Evolutionary conservation across 2,113 vertebrate species (phyloP).

Genomic region (Ictidomys tridecemlineatus): DNA sequence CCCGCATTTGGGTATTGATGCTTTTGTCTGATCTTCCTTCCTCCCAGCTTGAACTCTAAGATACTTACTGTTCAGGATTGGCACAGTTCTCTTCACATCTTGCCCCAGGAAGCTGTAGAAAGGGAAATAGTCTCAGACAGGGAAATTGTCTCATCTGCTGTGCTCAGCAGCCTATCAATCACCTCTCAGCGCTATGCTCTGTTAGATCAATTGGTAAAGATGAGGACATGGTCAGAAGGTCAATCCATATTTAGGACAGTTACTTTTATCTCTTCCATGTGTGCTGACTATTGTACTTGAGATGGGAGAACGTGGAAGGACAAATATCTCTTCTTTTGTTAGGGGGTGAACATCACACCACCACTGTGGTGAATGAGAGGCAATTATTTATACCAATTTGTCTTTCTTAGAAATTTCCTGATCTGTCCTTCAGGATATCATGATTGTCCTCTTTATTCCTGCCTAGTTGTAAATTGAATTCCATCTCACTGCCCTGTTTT

Average conservation of each 20-base stretch:
- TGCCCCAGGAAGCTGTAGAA: slow-evolving; percentile 82
- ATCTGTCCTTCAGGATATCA: not conserved
- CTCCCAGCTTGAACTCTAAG: not conserved
- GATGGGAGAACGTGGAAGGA: not conserved
- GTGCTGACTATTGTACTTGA: not conserved
- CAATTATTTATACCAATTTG: not conserved
- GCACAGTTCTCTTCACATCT: slow-evolving; percentile 87
- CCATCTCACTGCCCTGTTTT: not conserved
- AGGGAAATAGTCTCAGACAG: slow-evolving; percentile 71
- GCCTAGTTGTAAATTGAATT: not conserved
- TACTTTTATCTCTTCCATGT: not conserved
- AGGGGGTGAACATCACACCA: not conserved
- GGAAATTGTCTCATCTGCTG: not conserved
- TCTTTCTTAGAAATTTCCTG: not conserved
- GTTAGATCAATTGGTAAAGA: not conserved
- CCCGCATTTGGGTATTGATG: not conserved
- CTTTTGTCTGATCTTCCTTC: slow-evolving; percentile 38
- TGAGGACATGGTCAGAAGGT: not conserved
- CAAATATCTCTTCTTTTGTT: not conserved
- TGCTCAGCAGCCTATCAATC: not conserved
- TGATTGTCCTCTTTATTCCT: not conserved
- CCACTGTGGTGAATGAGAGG: not conserved
- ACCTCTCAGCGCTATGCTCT: not conserved
- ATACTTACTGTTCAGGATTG: slow-evolving; percentile 87
- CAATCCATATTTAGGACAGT: not conserved